Evolutionary conservation across 2,888 invertebrate species (phyloP).

Genomic region (Melangyna quadrimaculata): DNA sequence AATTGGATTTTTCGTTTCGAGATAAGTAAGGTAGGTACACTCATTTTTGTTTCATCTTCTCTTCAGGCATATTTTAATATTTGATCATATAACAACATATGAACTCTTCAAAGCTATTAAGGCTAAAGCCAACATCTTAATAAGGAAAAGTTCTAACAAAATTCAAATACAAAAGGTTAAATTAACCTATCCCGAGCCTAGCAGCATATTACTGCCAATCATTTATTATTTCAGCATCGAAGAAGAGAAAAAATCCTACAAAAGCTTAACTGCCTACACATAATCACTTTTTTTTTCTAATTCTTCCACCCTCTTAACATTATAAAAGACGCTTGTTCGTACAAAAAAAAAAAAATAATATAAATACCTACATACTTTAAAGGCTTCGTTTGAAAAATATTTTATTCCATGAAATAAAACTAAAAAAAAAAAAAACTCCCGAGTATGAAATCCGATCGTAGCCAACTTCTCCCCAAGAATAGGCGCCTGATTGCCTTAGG

Average conservation of each 20-base stretch:
- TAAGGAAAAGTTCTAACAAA: background rate
- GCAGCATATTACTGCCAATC: background rate
- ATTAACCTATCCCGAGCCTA: background rate
- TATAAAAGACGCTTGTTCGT: background rate
- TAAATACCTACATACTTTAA: constrained; percentile 35
- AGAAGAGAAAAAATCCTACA: background rate
- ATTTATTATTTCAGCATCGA: constrained; percentile 14
- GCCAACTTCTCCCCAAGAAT: constrained; percentile 46
- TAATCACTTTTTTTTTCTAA: constrained; percentile 6
- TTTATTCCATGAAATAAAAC: background rate
- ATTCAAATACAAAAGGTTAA: background rate
- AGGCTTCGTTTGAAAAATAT: constrained; percentile 20
- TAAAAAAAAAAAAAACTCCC: background rate
- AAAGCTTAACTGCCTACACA: constrained; percentile 26
- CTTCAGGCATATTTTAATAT: background rate
- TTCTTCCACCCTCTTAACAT: background rate
- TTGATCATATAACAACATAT: background rate
- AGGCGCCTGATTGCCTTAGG: constrained; percentile 68
- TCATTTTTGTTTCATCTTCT: background rate
- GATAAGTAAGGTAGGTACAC: background rate
- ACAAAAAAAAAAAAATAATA: background rate
- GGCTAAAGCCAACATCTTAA: background rate
- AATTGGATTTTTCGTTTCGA: background rate
- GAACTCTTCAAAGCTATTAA: background rate
- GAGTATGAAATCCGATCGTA: background rate